Evolutionary conservation across 2,888 invertebrate genomes (phyloP).

Genomic region (Coecobrya sp.): DNA sequence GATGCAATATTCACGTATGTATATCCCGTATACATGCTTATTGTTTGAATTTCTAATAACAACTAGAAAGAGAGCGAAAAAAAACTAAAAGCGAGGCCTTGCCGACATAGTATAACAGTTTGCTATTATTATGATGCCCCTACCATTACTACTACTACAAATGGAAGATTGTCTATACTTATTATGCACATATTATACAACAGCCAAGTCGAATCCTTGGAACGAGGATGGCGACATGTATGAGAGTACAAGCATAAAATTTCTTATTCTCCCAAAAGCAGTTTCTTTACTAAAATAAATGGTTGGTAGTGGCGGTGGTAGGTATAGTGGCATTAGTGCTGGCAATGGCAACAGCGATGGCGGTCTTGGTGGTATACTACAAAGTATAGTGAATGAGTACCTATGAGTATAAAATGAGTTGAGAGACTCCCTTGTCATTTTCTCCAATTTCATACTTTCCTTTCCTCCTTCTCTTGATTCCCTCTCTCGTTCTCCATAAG

Average conservation of each 20-base stretch:
- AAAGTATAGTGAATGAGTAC: neutral
- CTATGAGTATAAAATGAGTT: slow-evolving; percentile 46
- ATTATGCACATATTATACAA: neutral
- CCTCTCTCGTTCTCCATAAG: slow-evolving; percentile 1
- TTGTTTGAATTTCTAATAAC: slow-evolving; percentile 41
- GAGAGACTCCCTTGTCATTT: slow-evolving; percentile 74
- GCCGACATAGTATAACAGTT: neutral
- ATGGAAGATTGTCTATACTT: too few species aligned
- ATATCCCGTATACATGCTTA: slow-evolving; percentile 2
- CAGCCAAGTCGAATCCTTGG: neutral
- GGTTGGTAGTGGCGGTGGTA: neutral
- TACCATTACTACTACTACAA: neutral
- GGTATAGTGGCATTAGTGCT: neutral
- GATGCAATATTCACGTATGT: slow-evolving; percentile 33
- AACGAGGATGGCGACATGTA: neutral
- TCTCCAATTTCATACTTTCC: slow-evolving; percentile 59
- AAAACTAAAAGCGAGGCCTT: neutral
- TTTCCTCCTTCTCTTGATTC: neutral
- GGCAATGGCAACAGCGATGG: slow-evolving; percentile 1
- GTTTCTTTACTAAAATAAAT: neutral
- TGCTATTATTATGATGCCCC: neutral
- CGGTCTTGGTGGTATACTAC: neutral
- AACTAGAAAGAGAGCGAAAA: neutral
- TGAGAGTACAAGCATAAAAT: slow-evolving; percentile 29
- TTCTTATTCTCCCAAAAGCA: neutral